Conservation (phyloP, 2,113 vertebrate species). For the Gopherus evgoodei region DNA sequence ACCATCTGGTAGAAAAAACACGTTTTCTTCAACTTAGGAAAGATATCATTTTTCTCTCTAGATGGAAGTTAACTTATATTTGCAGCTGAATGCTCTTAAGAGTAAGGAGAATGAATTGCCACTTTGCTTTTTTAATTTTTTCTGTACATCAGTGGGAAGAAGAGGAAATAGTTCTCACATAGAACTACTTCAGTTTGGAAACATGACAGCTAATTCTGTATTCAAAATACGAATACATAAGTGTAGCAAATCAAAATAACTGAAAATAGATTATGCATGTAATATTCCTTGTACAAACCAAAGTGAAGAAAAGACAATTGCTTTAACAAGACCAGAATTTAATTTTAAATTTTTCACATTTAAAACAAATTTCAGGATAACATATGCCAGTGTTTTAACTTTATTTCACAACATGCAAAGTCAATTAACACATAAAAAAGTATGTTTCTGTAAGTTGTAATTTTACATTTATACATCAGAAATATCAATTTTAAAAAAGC, state of each 20-base stretch:
- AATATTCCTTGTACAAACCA: conserved; percentile 55
- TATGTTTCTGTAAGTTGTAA: conserved; percentile 79
- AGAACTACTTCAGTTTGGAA: background rate
- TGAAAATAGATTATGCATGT: conserved; percentile 41
- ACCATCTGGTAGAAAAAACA: background rate
- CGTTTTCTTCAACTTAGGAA: background rate
- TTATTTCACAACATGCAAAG: conserved; percentile 86
- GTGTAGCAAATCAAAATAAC: conserved; percentile 36
- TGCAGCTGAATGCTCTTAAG: background rate
- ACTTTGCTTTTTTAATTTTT: background rate
- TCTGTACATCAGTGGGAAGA: background rate
- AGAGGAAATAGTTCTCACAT: background rate
- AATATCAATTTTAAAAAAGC: conserved; percentile 78
- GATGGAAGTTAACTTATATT: background rate
- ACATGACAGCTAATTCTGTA: background rate
- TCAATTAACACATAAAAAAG: conserved; percentile 80
- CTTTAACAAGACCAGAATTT: conserved; percentile 80
- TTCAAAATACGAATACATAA: background rate
- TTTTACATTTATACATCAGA: conserved; percentile 87
- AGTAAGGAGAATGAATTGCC: background rate
- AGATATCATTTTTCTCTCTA: background rate
- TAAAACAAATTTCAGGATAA: conserved; percentile 83
- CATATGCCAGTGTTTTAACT: conserved; percentile 82
- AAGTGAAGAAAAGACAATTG: conserved; percentile 65
- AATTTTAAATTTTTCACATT: conserved; percentile 77